A percentile compares a stretch with the other conserved stretches of the same genome.
phyloP scores from a whole-genome alignment of 2,113 vertebrate species.

The Xyrauchen texanus region DNA sequence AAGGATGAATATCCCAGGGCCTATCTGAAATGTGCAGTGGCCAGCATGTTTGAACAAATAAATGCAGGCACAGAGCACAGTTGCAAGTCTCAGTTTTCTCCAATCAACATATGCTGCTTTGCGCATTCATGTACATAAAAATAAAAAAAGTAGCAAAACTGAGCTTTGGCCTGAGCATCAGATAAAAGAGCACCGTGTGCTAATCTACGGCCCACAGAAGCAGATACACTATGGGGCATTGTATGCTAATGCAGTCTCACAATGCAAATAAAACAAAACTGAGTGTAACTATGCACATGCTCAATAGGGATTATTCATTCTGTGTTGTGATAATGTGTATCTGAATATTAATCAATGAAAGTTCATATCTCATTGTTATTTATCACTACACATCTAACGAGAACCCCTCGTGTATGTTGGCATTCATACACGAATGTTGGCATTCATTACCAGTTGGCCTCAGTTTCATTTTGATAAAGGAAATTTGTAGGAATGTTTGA shows the following conservation, averaged over 20 bases:
- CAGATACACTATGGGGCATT: slow-evolving; percentile 48
- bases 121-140: slow-evolving; percentile 39
- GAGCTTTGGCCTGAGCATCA: slow-evolving; percentile 40
- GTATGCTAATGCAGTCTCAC: slow-evolving; percentile 50
- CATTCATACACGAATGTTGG: too few species aligned
- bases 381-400: slow-evolving; percentile 14
- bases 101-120: slow-evolving; percentile 50
- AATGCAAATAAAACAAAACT: slow-evolving; percentile 50
- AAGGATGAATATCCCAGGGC: slow-evolving; percentile 45
- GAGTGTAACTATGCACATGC: slow-evolving; percentile 44
- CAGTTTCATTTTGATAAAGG: slow-evolving; percentile 13
- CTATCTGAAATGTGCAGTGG: slow-evolving; percentile 52
- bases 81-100: slow-evolving; percentile 27
- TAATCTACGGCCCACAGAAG: slow-evolving; percentile 52
- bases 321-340: slow-evolving; percentile 42
- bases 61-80: slow-evolving; percentile 21
- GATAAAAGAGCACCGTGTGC: slow-evolving; percentile 59
- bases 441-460: slow-evolving; percentile 32
- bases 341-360: slow-evolving; percentile 44
- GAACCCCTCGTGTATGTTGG: too few species aligned
- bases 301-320: slow-evolving; percentile 45
- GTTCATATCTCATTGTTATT: slow-evolving; percentile 26
- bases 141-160: slow-evolving; percentile 5
- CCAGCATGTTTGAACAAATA: slow-evolving; percentile 50
- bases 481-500: background rate